Evolutionary conservation across 2,888 invertebrate species (phyloP).

Genomic region (Melieria picta): DNA sequence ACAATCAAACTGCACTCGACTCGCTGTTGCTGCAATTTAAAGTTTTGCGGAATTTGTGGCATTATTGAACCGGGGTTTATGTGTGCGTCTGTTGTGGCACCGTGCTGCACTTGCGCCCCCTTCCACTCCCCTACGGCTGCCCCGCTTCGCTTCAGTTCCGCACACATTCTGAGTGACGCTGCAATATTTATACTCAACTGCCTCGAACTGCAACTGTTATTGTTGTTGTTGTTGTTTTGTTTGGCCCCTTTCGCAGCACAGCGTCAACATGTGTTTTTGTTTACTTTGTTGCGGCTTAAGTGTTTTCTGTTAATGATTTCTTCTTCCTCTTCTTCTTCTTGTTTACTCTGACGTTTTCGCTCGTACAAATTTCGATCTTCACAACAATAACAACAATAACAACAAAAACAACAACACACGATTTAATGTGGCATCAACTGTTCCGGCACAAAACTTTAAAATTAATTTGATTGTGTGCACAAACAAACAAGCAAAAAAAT

Average conservation of each 20-base stretch:
- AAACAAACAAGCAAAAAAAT: no score
- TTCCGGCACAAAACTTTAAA: no score
- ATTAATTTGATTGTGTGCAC: no score
- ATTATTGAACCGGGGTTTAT: conserved; percentile 31
- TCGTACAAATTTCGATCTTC: conserved; percentile 7
- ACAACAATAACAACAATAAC: neutral
- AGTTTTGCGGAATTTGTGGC: conserved; percentile 32
- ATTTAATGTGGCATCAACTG: neutral
- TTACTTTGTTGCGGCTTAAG: conserved; percentile 28
- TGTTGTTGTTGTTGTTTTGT: conserved; percentile 3
- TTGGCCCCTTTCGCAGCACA: neutral
- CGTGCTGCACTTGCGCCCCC: neutral
- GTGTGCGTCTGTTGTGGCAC: conserved; percentile 10
- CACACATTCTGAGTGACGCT: conserved; percentile 28
- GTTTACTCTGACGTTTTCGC: neutral
- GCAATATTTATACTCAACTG: conserved; percentile 26
- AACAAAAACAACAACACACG: neutral
- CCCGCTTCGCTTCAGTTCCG: neutral
- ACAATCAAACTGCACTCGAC: conserved; percentile 24
- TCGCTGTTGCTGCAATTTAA: conserved; percentile 28
- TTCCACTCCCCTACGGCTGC: neutral
- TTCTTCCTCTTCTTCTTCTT: neutral
- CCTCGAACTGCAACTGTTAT: conserved; percentile 19
- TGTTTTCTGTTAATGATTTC: conserved; percentile 31
- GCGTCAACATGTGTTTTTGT: conserved; percentile 3